phyloP scores from a whole-genome alignment of 2,797 vertebrate species.

The Furcifer pardalis region DNA sequence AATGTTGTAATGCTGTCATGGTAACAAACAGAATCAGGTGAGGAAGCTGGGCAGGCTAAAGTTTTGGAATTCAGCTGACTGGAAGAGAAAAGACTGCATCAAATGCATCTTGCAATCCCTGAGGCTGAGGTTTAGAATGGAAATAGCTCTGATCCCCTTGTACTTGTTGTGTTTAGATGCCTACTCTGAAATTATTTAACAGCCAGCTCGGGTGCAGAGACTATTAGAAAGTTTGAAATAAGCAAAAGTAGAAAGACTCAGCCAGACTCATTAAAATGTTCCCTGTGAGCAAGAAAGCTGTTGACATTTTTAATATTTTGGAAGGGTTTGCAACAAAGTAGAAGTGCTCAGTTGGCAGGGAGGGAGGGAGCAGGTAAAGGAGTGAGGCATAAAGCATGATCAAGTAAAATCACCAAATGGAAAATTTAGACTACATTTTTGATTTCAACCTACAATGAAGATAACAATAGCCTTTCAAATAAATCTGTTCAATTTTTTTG shows the following conservation, averaged over 20 bases:
- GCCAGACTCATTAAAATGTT: background rate
- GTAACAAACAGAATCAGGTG: constrained; percentile 5
- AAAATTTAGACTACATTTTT: background rate
- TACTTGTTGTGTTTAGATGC: background rate
- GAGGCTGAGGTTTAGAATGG: background rate
- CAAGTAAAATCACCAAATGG: background rate
- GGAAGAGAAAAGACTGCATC: background rate
- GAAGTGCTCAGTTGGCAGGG: background rate
- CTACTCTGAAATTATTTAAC: background rate
- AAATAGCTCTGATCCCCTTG: background rate
- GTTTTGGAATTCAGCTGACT: background rate
- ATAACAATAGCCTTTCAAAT: too few species aligned
- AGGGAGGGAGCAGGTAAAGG: background rate
- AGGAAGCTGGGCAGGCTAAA: constrained; percentile 1
- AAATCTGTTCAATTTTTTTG: too few species aligned
- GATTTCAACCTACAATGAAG: background rate
- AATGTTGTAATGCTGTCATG: constrained; percentile 29
- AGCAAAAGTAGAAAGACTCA: background rate
- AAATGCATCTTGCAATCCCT: background rate
- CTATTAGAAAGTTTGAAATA: background rate
- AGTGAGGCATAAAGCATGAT: background rate
- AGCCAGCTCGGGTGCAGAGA: background rate
- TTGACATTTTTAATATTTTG: background rate
- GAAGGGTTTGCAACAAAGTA: background rate
- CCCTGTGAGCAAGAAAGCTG: background rate